Conservation (phyloP, 2,888 invertebrate species). For the Chirona hameri region DNA sequence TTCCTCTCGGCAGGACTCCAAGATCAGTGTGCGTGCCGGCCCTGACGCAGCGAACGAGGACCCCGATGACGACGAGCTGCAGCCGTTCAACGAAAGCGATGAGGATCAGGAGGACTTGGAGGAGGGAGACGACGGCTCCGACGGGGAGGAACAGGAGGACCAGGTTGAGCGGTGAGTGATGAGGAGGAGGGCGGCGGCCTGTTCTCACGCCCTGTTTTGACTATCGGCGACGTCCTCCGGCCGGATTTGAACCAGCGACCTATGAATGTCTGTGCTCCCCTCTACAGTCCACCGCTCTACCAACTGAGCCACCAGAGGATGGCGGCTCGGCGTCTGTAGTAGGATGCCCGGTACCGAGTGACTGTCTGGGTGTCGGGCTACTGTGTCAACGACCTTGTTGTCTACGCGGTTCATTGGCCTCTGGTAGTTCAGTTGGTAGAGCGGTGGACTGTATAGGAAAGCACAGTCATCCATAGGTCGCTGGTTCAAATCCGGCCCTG, state of each 20-base stretch:
- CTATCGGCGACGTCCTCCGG: too few species aligned
- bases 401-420: background rate
- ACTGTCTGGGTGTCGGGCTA: too few species aligned
- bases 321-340: background rate
- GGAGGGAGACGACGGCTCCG: background rate
- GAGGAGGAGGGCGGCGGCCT: too few species aligned
- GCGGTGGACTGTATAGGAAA: slow-evolving; percentile 35
- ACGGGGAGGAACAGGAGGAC: background rate
- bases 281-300: background rate
- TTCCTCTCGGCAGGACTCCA: background rate
- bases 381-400: background rate
- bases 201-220: too few species aligned
- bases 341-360: too few species aligned
- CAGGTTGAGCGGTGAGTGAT: too few species aligned
- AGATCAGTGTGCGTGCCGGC: background rate
- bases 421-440: slow-evolving; percentile 36
- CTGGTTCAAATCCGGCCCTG: slow-evolving; percentile 6
- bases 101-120: background rate
- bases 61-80: background rate
- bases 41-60: background rate
- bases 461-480: background rate
- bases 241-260: too few species aligned
- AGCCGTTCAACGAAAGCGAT: background rate
- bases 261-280: background rate
- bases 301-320: background rate